These are phyloP conservation scores for Bos indicus DNA, from an alignment of 2,113 vertebrate species.

Conservation along the genomic window DNA sequence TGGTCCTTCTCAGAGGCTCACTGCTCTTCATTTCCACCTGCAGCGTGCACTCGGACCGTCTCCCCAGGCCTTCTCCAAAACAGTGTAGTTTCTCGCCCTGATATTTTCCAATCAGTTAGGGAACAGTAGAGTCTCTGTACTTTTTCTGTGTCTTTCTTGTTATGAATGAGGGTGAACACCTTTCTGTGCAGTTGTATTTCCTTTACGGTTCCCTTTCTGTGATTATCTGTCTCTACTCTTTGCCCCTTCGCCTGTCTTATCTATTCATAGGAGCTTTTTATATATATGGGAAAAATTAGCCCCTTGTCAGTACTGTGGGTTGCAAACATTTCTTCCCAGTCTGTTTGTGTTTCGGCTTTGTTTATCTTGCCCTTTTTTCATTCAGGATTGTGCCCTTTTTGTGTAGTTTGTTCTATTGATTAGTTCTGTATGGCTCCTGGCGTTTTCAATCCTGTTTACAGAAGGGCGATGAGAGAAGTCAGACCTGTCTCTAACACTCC, in stretches of 20 bases:
- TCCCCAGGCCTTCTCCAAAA: fast-evolving
- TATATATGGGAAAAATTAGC: background rate
- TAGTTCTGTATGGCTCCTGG: background rate
- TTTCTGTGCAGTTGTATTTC: background rate
- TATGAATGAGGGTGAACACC: background rate
- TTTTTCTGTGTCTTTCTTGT: background rate
- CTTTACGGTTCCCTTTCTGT: fast-evolving
- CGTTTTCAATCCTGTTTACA: background rate
- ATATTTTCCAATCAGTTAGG: fast-evolving
- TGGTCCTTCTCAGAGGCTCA: fast-evolving
- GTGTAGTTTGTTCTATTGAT: background rate
- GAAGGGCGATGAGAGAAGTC: fast-evolving
- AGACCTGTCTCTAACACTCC: background rate
- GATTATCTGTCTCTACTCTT: background rate
- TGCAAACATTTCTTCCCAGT: background rate
- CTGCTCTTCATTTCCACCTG: fast-evolving
- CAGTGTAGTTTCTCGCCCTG: background rate
- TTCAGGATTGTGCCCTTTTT: background rate
- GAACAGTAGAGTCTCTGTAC: background rate
- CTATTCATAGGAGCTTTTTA: background rate
- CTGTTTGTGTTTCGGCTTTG: background rate
- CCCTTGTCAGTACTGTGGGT: background rate
- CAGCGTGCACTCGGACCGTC: fast-evolving
- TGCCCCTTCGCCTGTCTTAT: background rate
- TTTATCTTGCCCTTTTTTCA: background rate